Conservation (phyloP, 2,888 invertebrate species). For the Tetheella fluctuosa region DNA sequence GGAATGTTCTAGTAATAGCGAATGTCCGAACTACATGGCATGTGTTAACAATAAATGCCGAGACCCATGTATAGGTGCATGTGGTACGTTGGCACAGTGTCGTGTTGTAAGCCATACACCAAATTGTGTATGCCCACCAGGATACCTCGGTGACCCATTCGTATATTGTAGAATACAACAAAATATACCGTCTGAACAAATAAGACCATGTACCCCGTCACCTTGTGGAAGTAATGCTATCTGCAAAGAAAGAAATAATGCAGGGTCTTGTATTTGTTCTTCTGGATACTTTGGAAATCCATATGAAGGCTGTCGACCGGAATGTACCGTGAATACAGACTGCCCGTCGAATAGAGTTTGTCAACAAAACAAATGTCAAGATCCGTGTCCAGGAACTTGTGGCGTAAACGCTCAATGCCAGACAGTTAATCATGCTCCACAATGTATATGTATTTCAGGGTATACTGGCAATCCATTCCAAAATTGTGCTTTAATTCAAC, state of each 20-base stretch:
- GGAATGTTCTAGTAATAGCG: slow-evolving; percentile 89
- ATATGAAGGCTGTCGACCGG: slow-evolving; percentile 89
- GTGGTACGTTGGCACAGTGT: slow-evolving; percentile 89
- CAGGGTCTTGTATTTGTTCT: slow-evolving; percentile 88
- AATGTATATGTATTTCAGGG: slow-evolving; percentile 87
- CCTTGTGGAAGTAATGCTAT: slow-evolving; percentile 90
- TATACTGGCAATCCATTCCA: slow-evolving; percentile 86
- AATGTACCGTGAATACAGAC: slow-evolving; percentile 89
- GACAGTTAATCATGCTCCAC: slow-evolving; percentile 88
- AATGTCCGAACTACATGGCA: slow-evolving; percentile 87
- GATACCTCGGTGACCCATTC: slow-evolving; percentile 90
- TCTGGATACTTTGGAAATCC: slow-evolving; percentile 86
- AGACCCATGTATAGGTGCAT: slow-evolving; percentile 89
- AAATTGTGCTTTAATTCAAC: slow-evolving; percentile 58
- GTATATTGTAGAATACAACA: slow-evolving; percentile 81
- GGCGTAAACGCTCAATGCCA: slow-evolving; percentile 89
- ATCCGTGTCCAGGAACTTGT: slow-evolving; percentile 91
- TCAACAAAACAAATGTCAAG: slow-evolving; percentile 88
- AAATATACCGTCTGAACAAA: slow-evolving; percentile 62
- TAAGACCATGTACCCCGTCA: slow-evolving; percentile 87
- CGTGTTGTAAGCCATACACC: slow-evolving; percentile 89
- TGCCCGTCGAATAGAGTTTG: slow-evolving; percentile 89
- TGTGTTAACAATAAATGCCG: slow-evolving; percentile 89
- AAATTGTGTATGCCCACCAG: slow-evolving; percentile 86
- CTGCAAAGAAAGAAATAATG: slow-evolving; percentile 87